Percentiles rank a stretch among this genome's conserved stretches.
Conservation (phyloP, 1,140 invertebrate genomes). For the Drosophila auraria region DNA sequence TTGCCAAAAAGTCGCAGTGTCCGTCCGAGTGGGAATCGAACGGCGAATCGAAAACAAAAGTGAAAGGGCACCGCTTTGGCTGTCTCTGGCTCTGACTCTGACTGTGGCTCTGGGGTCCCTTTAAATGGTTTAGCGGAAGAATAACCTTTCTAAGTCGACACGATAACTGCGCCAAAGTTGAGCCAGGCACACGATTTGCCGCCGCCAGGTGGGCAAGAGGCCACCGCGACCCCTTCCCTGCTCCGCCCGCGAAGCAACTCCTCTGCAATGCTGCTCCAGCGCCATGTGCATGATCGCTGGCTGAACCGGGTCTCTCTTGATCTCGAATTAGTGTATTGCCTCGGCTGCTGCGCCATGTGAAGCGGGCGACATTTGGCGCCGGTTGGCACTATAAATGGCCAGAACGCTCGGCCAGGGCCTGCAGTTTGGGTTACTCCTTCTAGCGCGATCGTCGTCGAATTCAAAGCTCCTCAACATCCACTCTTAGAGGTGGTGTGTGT, state of each 20-base stretch:
- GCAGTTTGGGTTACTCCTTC: slow-evolving; percentile 76
- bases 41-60: slow-evolving; percentile 53
- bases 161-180: slow-evolving; percentile 57
- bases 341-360: slow-evolving; percentile 69
- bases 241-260: slow-evolving; percentile 17
- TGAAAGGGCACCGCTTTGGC: slow-evolving; percentile 68
- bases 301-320: slow-evolving; percentile 47
- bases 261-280: slow-evolving; percentile 1
- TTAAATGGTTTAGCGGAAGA: slow-evolving; percentile 81
- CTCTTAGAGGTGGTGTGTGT: slow-evolving; percentile 52
- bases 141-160: slow-evolving; percentile 80
- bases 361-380: slow-evolving; percentile 81
- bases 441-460: slow-evolving; percentile 54
- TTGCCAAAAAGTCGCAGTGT: slow-evolving; percentile 50
- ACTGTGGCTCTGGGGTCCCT: slow-evolving; percentile 52
- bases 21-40: slow-evolving; percentile 34
- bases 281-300: slow-evolving; percentile 74
- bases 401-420: slow-evolving; percentile 60
- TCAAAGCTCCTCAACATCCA: slow-evolving; percentile 28
- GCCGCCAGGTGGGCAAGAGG: slow-evolving; percentile 71
- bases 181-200: slow-evolving; percentile 63
- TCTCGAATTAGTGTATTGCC: slow-evolving; percentile 82
- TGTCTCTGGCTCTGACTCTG: slow-evolving; percentile 22
- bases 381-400: slow-evolving; percentile 76
- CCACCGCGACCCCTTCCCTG: slow-evolving; percentile 14